A percentile compares a stretch with the other conserved stretches of the same genome.
phyloP scores from a whole-genome alignment of 2,113 vertebrate species.

The Sapajus apella region DNA sequence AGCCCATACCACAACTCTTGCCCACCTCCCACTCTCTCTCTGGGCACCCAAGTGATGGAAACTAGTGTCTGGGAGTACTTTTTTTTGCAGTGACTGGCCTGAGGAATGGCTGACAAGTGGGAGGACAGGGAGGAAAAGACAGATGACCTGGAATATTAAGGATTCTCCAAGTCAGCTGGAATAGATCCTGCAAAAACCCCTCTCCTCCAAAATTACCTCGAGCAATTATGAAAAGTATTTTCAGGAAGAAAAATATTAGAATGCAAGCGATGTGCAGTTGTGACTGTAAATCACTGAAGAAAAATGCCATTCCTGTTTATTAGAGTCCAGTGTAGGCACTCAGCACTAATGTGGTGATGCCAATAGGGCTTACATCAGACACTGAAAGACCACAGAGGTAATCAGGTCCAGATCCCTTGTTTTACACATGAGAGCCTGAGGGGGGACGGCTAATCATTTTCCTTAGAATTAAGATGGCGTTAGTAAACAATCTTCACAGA shows the following conservation, averaged over 20 bases:
- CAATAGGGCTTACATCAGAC: not conserved
- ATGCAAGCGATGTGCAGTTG: slow-evolving; percentile 18
- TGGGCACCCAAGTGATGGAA: not conserved
- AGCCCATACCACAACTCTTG: not conserved
- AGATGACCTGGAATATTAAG: not conserved
- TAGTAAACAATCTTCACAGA: not conserved
- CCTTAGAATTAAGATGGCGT: not conserved
- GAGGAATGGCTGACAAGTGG: not conserved
- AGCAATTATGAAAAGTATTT: slow-evolving; percentile 50
- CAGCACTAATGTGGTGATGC: not conserved
- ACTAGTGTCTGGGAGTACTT: not conserved
- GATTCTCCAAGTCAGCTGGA: not conserved
- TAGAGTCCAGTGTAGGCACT: not conserved
- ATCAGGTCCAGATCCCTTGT: not conserved
- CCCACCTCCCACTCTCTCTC: not conserved
- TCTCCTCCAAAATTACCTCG: not conserved
- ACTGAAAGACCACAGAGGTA: not conserved
- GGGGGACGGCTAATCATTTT: not conserved
- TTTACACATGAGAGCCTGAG: not conserved
- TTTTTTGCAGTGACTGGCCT: not conserved
- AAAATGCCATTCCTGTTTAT: not conserved
- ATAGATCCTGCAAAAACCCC: not conserved
- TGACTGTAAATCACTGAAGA: not conserved
- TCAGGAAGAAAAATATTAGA: slow-evolving; percentile 35
- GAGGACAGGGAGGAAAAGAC: not conserved